Percentiles rank a stretch among this genome's conserved stretches.
Evolutionary conservation across 2,797 vertebrate genomes (phyloP).

Genomic region (Rhabdomys pumilio): DNA sequence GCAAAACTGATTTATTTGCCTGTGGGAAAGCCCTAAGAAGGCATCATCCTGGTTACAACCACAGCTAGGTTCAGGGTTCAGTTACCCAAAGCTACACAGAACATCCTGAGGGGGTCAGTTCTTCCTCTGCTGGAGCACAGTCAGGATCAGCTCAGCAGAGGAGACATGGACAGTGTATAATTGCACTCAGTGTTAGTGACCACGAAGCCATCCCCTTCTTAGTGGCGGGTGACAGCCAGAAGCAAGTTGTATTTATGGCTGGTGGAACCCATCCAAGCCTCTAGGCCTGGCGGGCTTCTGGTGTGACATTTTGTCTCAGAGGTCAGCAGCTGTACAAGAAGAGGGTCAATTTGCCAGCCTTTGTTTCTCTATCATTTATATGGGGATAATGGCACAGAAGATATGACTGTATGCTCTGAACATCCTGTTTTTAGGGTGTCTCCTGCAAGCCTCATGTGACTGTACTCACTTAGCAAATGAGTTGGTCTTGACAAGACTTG

Average conservation of each 20-base stretch:
- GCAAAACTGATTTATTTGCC: constrained; percentile 36
- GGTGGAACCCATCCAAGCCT: neutral
- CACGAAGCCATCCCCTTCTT: neutral
- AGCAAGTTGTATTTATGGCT: neutral
- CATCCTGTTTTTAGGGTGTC: neutral
- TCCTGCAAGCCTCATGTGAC: neutral
- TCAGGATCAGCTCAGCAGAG: neutral
- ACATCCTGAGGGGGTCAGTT: no score
- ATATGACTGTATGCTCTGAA: neutral
- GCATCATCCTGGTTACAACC: neutral
- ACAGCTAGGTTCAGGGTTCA: neutral
- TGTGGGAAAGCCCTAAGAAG: constrained; percentile 33
- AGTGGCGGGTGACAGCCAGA: neutral
- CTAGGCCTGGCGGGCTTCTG: neutral
- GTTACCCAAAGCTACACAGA: accelerated
- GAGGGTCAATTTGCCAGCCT: constrained; percentile 27
- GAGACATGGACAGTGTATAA: neutral
- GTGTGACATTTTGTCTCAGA: neutral
- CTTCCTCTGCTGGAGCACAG: neutral
- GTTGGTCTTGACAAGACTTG: neutral
- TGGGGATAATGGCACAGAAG: neutral
- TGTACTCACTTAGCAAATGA: constrained; percentile 20
- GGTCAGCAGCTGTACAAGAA: constrained; percentile 49
- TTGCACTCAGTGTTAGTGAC: neutral
- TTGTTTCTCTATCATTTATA: neutral